These are phyloP conservation scores for Battus philenor DNA, from an alignment of 1,140 invertebrate genomes.

Conservation along the genomic window DNA sequence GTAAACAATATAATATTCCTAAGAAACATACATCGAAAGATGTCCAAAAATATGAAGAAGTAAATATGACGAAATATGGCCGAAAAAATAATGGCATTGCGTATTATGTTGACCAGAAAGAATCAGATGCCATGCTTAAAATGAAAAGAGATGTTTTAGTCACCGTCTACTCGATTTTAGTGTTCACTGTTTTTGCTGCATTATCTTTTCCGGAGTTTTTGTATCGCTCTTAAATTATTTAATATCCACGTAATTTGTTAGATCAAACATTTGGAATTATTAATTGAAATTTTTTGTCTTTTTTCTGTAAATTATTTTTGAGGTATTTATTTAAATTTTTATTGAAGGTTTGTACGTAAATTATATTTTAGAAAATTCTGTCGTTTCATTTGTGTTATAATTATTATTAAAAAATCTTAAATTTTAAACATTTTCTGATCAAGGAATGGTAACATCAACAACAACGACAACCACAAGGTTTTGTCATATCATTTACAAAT, in stretches of 20 bases:
- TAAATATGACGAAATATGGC: conserved; percentile 2
- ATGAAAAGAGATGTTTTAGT: conserved; percentile 60
- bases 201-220: conserved; percentile 49
- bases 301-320: background rate
- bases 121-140: conserved; percentile 41
- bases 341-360: too few species aligned
- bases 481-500: too few species aligned
- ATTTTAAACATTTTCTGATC: too few species aligned
- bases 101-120: background rate
- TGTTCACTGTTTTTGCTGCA: conserved; percentile 59
- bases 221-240: conserved; percentile 15
- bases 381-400: too few species aligned
- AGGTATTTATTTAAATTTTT: background rate
- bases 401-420: too few species aligned
- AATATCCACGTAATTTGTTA: background rate
- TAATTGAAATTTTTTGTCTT: too few species aligned
- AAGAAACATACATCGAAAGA: background rate
- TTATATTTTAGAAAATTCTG: too few species aligned
- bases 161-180: conserved; percentile 58
- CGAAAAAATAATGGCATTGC: conserved; percentile 4
- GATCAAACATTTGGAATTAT: too few species aligned
- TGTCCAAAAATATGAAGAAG: conserved; percentile 6
- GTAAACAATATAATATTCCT: conserved; percentile 12
- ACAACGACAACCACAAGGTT: too few species aligned
- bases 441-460: too few species aligned